phyloP scores from a whole-genome alignment of 2,888 invertebrate species.

The Actias luna region DNA sequence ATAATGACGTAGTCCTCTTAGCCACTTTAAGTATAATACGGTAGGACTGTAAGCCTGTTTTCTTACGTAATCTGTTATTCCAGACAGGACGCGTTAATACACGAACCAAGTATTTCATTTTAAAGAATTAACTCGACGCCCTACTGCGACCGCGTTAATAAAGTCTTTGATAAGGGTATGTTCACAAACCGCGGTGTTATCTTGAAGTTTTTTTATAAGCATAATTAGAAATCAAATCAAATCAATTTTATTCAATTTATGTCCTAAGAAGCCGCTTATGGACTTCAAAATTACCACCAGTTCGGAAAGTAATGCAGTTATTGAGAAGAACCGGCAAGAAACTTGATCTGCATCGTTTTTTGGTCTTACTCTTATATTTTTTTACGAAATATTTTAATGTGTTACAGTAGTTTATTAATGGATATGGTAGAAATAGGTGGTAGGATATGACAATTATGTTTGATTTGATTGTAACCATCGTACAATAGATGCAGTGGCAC shows the following conservation, averaged over 20 bases:
- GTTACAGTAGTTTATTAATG: too few species aligned
- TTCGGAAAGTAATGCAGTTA: too few species aligned
- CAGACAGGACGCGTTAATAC: conserved; percentile 28
- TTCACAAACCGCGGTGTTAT: conserved; percentile 3
- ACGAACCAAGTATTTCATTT: conserved; percentile 34
- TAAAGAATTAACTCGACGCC: conserved; percentile 34
- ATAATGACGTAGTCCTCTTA: neutral
- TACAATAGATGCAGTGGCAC: too few species aligned
- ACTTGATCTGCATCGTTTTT: too few species aligned
- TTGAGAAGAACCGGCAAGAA: too few species aligned
- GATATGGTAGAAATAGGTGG: too few species aligned
- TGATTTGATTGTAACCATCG: too few species aligned
- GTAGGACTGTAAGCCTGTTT: conserved; percentile 14
- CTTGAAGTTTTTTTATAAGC: conserved; percentile 13
- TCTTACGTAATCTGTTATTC: conserved; percentile 29
- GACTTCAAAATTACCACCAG: too few species aligned
- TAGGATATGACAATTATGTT: too few species aligned
- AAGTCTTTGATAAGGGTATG: conserved; percentile 23
- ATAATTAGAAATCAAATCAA: neutral
- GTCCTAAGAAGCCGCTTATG: too few species aligned
- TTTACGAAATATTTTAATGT: too few species aligned
- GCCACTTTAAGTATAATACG: neutral
- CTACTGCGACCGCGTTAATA: conserved; percentile 34
- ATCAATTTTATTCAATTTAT: neutral
- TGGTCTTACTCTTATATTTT: too few species aligned